Percentiles rank a stretch among this genome's conserved stretches.
Conservation (phyloP, 2,797 vertebrate species). For the Harpagifer antarcticus region DNA sequence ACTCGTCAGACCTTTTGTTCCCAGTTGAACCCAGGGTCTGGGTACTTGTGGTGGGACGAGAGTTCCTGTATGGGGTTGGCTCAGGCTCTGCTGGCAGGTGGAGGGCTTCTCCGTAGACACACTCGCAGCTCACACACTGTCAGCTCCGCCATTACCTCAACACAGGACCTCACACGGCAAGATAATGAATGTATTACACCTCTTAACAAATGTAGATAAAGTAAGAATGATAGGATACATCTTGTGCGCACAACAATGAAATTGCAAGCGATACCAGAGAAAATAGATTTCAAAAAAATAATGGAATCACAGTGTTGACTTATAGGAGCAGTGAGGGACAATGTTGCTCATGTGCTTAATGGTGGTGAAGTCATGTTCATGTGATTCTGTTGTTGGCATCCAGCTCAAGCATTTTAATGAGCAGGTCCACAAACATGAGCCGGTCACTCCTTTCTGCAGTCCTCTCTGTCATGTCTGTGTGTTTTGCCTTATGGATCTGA, state of each 20-base stretch:
- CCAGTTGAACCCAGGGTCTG: background rate
- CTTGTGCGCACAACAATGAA: background rate
- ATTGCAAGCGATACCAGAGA: no score
- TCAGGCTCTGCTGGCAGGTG: background rate
- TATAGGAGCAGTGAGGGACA: background rate
- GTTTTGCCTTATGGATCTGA: background rate
- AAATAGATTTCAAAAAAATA: background rate
- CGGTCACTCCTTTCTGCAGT: background rate
- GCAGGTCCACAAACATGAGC: constrained; percentile 16
- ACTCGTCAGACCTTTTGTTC: background rate
- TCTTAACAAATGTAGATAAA: background rate
- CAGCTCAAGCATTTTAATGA: background rate
- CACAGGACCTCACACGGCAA: constrained; percentile 2
- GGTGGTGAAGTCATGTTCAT: constrained; percentile 4
- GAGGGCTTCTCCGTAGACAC: no score
- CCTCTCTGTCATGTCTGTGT: no score
- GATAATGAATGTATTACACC: background rate
- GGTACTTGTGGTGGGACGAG: no score
- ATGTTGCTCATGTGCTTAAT: background rate
- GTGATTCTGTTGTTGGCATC: background rate
- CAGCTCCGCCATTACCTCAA: background rate
- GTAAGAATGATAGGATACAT: background rate
- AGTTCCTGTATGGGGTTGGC: background rate
- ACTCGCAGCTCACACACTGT: no score
- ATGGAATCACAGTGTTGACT: constrained; percentile 3